phyloP scores from a whole-genome alignment of 2,113 vertebrate species.

The Siniperca knerii region DNA sequence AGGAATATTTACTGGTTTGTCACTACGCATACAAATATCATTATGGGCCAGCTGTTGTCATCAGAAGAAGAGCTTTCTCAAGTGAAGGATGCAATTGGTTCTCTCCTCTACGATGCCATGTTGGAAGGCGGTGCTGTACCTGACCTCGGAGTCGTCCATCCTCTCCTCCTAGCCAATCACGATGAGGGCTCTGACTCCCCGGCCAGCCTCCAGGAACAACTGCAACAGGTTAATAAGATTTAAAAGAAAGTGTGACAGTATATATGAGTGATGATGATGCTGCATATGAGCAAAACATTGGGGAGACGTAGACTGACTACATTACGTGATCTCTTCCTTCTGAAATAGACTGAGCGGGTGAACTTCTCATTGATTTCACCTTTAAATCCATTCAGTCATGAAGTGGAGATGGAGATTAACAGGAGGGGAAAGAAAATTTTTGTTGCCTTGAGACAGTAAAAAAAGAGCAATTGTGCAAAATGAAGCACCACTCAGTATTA shows the following conservation, averaged over 20 bases:
- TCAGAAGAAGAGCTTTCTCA: constrained; percentile 61
- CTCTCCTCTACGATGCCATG: constrained; percentile 73
- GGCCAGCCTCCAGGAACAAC: constrained; percentile 62
- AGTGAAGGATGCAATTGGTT: constrained; percentile 51
- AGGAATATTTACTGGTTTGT: neutral
- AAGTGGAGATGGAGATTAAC: constrained; percentile 27
- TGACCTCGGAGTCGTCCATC: constrained; percentile 63
- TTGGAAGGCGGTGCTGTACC: constrained; percentile 63
- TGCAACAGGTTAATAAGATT: constrained; percentile 56
- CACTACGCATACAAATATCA: neutral
- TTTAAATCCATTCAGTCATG: constrained; percentile 26
- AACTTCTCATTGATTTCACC: constrained; percentile 34
- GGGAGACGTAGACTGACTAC: neutral
- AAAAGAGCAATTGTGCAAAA: constrained; percentile 24
- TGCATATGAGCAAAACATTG: neutral
- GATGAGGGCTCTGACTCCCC: constrained; percentile 23
- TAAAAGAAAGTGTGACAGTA: neutral
- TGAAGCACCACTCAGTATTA: constrained; percentile 18
- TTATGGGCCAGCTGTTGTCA: constrained; percentile 78
- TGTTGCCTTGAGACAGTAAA: constrained; percentile 36
- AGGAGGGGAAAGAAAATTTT: neutral
- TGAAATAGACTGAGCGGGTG: neutral
- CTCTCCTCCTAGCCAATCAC: constrained; percentile 53
- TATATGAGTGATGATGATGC: neutral
- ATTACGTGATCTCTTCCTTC: neutral